A percentile compares a stretch with the other conserved stretches of the same genome.
Evolutionary conservation across 2,113 vertebrate species (phyloP).

Genomic region (Ranitomeya imitator): DNA sequence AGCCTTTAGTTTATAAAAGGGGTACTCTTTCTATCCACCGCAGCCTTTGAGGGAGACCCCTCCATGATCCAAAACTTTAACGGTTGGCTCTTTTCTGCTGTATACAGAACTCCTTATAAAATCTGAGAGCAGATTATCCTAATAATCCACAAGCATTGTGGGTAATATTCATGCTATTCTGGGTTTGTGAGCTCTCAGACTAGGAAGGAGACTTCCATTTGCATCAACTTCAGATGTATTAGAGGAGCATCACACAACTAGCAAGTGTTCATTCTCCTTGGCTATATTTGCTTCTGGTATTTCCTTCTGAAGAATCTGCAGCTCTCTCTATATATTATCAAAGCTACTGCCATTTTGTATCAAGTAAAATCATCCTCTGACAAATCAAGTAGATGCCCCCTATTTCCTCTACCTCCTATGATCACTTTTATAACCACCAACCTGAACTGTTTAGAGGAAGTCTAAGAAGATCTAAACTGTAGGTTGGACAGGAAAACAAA

Average conservation of each 20-base stretch:
- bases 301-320: conserved; percentile 37
- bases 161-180: not conserved
- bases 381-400: not conserved
- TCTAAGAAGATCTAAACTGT: not conserved
- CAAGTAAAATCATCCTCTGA: not conserved
- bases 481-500: not conserved
- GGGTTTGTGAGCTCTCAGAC: not conserved
- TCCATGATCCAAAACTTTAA: conserved; percentile 22
- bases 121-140: conserved; percentile 11
- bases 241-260: not conserved
- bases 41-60: conserved; percentile 36
- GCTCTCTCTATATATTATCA: conserved; percentile 31
- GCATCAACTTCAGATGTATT: not conserved
- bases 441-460: not conserved
- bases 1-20: conserved; percentile 35
- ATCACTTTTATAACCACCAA: not conserved
- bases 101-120: conserved; percentile 7
- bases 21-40: conserved; percentile 8
- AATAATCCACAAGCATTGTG: not conserved
- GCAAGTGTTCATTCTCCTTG: conserved; percentile 2
- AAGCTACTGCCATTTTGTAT: conserved; percentile 43
- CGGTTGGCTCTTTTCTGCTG: conserved; percentile 27
- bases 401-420: not conserved
- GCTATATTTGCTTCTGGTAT: conserved; percentile 29
- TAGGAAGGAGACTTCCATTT: conserved; percentile 14